A percentile compares a stretch with the other conserved stretches of the same genome.
These are phyloP conservation scores for Platynereis dumerilii DNA, from an alignment of 2,888 invertebrate genomes.

Conservation along the genomic window DNA sequence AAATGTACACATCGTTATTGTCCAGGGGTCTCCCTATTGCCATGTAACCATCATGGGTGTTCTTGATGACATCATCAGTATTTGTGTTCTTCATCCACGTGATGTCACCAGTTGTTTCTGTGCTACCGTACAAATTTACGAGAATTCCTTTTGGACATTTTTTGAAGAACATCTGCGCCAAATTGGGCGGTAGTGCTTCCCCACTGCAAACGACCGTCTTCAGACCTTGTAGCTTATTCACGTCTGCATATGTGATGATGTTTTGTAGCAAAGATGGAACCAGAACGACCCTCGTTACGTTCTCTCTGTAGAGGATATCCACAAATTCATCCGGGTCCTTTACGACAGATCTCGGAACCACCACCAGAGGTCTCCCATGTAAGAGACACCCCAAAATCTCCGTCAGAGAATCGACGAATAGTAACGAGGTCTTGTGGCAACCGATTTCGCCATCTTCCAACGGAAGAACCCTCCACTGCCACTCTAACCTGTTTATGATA, in stretches of 20 bases:
- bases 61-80: slow-evolving; percentile 46
- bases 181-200: slow-evolving; percentile 76
- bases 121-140: slow-evolving; percentile 85
- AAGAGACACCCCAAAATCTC: slow-evolving; percentile 88
- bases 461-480: slow-evolving; percentile 87
- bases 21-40: slow-evolving; percentile 84
- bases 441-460: slow-evolving; percentile 76
- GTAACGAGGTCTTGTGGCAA: slow-evolving; percentile 88
- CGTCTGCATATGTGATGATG: neutral
- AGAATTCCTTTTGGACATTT: slow-evolving; percentile 52
- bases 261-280: slow-evolving; percentile 78
- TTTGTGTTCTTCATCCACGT: slow-evolving; percentile 77
- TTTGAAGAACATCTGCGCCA: slow-evolving; percentile 79
- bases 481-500: slow-evolving; percentile 74
- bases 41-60: slow-evolving; percentile 69
- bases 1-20: slow-evolving; percentile 81
- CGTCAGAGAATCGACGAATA: slow-evolving; percentile 87
- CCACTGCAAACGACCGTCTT: slow-evolving; percentile 88
- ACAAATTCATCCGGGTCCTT: slow-evolving; percentile 81
- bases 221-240: slow-evolving; percentile 27
- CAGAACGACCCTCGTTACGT: slow-evolving; percentile 65
- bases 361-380: slow-evolving; percentile 74
- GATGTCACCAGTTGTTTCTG: slow-evolving; percentile 91
- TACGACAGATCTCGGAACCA: slow-evolving; percentile 77
- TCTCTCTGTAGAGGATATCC: slow-evolving; percentile 72